Evolutionary conservation across 1,140 invertebrate genomes (phyloP).

Genomic region (Diabrotica virgifera): DNA sequence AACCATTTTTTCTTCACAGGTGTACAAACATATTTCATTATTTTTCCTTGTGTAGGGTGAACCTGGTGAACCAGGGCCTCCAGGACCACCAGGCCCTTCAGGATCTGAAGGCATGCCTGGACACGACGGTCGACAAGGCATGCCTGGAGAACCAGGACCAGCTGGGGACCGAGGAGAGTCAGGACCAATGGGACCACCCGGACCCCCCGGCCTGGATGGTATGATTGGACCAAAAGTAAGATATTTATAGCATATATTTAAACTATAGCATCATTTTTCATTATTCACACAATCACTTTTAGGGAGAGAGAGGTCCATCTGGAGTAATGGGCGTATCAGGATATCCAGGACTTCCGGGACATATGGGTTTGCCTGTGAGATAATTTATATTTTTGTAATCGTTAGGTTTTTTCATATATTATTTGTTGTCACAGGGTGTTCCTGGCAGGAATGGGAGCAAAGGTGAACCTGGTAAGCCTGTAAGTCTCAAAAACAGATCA

Average conservation of each 20-base stretch:
- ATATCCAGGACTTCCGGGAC: constrained; percentile 49
- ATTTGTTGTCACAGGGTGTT: constrained; percentile 43
- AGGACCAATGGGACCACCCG: constrained; percentile 67
- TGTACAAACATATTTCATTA: not conserved
- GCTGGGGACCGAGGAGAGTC: constrained; percentile 61
- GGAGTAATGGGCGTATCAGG: constrained; percentile 45
- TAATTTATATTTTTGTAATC: constrained; percentile 22
- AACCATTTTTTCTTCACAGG: constrained; percentile 7
- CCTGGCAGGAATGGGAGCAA: constrained; percentile 50
- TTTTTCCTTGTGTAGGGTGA: constrained; percentile 66
- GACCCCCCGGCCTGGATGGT: constrained; percentile 66
- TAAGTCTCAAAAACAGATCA: constrained; percentile 24
- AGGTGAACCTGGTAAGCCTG: constrained; percentile 36
- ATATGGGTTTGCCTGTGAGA: constrained; percentile 51
- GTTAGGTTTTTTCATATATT: not conserved
- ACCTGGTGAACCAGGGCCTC: constrained; percentile 84
- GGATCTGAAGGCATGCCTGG: constrained; percentile 76
- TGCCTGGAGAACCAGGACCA: constrained; percentile 68
- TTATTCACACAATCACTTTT: constrained; percentile 20
- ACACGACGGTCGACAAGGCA: constrained; percentile 75
- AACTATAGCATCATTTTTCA: not conserved
- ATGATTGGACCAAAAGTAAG: constrained; percentile 67
- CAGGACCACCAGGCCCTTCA: constrained; percentile 76
- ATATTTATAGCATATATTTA: too few species aligned
- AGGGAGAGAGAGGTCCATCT: constrained; percentile 49